Conservation (phyloP, 1,140 invertebrate genomes). For the Ips nitidus region DNA sequence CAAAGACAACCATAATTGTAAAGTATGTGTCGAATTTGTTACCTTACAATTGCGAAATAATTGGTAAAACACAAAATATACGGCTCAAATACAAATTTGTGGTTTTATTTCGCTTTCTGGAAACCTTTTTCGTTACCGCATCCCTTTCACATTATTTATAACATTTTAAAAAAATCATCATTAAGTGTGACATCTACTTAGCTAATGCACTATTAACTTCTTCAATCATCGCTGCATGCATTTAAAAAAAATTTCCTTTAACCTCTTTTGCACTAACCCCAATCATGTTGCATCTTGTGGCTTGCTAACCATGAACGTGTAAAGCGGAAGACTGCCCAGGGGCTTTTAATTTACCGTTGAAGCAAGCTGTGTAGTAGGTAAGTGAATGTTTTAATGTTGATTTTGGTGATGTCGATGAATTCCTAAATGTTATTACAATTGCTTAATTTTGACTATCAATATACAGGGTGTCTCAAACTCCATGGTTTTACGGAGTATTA, state of each 20-base stretch:
- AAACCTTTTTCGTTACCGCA: constrained; percentile 7
- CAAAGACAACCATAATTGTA: constrained; percentile 10
- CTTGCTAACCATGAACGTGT: too few species aligned
- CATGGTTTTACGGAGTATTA: too few species aligned
- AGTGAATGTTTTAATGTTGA: too few species aligned
- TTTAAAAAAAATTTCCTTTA: not conserved
- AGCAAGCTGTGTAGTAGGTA: too few species aligned
- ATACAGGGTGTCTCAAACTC: too few species aligned
- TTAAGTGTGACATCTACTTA: constrained; percentile 51
- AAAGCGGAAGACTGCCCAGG: too few species aligned
- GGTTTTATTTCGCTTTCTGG: constrained; percentile 16
- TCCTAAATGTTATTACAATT: too few species aligned
- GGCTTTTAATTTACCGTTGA: too few species aligned
- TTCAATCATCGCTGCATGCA: constrained; percentile 19
- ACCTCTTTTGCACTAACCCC: too few species aligned
- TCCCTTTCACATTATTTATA: constrained; percentile 4
- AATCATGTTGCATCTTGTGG: too few species aligned
- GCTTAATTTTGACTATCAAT: too few species aligned
- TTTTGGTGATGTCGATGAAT: too few species aligned
- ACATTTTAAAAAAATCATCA: not conserved
- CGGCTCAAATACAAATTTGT: constrained; percentile 29
- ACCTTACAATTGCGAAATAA: constrained; percentile 23
- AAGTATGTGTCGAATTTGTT: constrained; percentile 1
- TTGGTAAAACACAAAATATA: constrained; percentile 37
- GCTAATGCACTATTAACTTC: constrained; percentile 45